A percentile compares a stretch with the other conserved stretches of the same genome.
Conservation (phyloP, 2,888 invertebrate species). For the Lasioglossum malachurum region DNA sequence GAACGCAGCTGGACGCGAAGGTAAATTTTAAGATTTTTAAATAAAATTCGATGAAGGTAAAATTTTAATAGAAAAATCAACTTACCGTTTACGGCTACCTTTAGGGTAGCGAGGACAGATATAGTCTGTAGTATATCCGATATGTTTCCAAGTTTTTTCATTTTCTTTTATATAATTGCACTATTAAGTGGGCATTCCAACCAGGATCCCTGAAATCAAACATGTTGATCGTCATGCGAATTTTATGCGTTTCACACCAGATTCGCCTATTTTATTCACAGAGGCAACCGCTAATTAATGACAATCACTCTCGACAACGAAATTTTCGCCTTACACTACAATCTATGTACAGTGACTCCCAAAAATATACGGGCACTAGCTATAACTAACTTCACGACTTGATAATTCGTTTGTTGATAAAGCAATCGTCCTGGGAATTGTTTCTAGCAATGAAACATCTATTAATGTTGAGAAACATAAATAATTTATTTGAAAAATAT, state of each 20-base stretch:
- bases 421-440: too few relatives aligned
- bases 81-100: constrained; percentile 93
- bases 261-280: not conserved
- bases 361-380: too few relatives aligned
- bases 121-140: constrained; percentile 93
- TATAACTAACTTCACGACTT: too few relatives aligned
- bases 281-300: not conserved
- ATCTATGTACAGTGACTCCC: too few relatives aligned
- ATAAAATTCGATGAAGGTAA: not conserved
- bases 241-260: not conserved
- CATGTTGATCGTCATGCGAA: not conserved
- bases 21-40: not conserved
- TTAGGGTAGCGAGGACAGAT: constrained; percentile 93
- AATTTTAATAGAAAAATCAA: constrained; percentile 19
- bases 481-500: too few relatives aligned
- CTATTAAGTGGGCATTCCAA: constrained; percentile 82
- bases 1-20: not conserved
- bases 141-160: constrained; percentile 87
- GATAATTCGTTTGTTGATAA: too few relatives aligned
- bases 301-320: not conserved
- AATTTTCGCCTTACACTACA: not conserved
- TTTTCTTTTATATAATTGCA: constrained; percentile 84
- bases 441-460: too few relatives aligned
- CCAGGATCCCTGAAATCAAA: constrained; percentile 66
- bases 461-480: too few relatives aligned